Conservation (phyloP, 2,797 vertebrate species). For the Garrulus glandarius region DNA sequence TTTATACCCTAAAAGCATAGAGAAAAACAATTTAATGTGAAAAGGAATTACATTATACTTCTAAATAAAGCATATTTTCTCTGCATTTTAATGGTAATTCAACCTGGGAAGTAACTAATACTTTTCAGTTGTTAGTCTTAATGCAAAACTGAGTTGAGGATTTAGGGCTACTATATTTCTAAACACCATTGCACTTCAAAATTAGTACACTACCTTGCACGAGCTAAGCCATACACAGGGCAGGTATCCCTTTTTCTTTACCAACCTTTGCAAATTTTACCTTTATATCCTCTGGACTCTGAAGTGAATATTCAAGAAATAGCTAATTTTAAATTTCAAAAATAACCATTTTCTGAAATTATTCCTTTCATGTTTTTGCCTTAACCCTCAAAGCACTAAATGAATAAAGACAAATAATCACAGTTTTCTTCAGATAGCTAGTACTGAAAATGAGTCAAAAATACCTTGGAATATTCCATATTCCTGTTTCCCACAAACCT, state of each 20-base stretch:
- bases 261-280: not conserved
- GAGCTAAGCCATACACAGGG: fast-evolving
- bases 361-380: not conserved
- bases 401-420: not conserved
- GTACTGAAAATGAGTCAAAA: not conserved
- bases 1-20: conserved; percentile 88
- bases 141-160: not conserved
- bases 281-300: not conserved
- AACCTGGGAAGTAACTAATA: not conserved
- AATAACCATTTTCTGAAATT: not conserved
- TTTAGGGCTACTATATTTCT: not conserved
- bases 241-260: not conserved
- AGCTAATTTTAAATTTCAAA: not conserved
- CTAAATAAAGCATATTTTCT: not conserved
- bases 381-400: not conserved
- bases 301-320: not conserved
- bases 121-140: not conserved
- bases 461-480: not conserved
- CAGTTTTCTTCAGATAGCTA: not conserved
- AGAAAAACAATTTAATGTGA: not conserved
- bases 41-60: not conserved
- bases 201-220: not conserved
- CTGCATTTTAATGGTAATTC: not conserved
- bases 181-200: not conserved
- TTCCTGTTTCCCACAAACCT: not conserved